Evolutionary conservation across 1,140 invertebrate species (phyloP).

Genomic region (Ips typographus): DNA sequence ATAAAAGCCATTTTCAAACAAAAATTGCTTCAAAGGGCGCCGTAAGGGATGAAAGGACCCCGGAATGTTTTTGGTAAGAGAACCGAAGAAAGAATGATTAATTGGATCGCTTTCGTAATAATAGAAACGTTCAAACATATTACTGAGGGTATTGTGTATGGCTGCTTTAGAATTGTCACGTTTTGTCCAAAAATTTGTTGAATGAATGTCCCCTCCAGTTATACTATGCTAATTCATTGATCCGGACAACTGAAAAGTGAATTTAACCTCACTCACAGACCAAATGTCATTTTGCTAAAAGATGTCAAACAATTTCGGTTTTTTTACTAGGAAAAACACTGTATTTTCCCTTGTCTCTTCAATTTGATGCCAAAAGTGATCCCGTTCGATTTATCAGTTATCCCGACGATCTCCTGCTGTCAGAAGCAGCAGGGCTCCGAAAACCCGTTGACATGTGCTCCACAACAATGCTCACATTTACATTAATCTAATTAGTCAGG

Average conservation of each 20-base stretch:
- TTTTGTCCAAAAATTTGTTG: no score
- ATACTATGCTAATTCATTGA: no score
- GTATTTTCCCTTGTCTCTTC: neutral
- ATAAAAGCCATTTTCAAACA: slow-evolving; percentile 43
- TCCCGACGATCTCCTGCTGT: slow-evolving; percentile 37
- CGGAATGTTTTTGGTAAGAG: slow-evolving; percentile 22
- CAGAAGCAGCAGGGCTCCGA: slow-evolving; percentile 34
- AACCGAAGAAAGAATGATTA: slow-evolving; percentile 34
- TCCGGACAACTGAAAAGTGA: no score
- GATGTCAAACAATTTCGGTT: no score
- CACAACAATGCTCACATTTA: slow-evolving; percentile 43
- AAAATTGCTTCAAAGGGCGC: slow-evolving; percentile 43
- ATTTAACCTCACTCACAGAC: no score
- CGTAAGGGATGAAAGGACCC: slow-evolving; percentile 29
- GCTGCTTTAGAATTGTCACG: no score
- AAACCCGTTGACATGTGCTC: slow-evolving; percentile 42
- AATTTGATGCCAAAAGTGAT: slow-evolving; percentile 29
- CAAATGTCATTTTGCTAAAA: no score
- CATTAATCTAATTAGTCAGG: slow-evolving; percentile 40
- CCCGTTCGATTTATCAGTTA: slow-evolving; percentile 38
- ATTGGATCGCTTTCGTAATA: slow-evolving; percentile 15
- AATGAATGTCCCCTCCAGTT: no score
- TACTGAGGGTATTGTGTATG: no score
- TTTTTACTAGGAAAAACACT: no score
- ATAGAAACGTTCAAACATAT: neutral